phyloP scores from a whole-genome alignment of 2,113 vertebrate genomes.

The Phocoena sinus region DNA sequence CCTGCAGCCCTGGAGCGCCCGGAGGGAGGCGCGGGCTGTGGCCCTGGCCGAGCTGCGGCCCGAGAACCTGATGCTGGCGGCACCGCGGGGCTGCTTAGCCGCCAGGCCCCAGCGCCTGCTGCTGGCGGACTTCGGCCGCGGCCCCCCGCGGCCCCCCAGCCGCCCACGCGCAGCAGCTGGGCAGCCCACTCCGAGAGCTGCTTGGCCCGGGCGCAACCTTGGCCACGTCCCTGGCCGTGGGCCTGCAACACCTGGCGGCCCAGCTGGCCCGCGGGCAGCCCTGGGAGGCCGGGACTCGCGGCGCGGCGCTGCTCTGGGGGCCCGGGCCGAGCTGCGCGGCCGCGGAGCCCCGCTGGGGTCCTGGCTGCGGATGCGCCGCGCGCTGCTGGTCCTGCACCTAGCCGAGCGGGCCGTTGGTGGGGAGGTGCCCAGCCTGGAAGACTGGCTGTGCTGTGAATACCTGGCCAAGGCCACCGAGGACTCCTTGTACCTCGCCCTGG shows the following conservation, averaged over 20 bases:
- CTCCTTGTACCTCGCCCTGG: slow-evolving; percentile 48
- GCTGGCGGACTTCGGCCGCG: slow-evolving; percentile 71
- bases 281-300: slow-evolving; percentile 69
- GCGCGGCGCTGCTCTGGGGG: slow-evolving; percentile 86
- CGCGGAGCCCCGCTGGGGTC: slow-evolving; percentile 24
- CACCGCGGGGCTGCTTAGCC: background rate
- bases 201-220: slow-evolving; percentile 35
- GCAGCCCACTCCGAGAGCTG: slow-evolving; percentile 78
- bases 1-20: slow-evolving; percentile 85
- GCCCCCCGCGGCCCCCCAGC: background rate
- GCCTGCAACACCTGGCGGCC: slow-evolving; percentile 36
- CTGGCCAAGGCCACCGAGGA: slow-evolving; percentile 75
- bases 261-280: slow-evolving; percentile 71
- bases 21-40: slow-evolving; percentile 32
- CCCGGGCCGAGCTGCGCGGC: slow-evolving; percentile 76
- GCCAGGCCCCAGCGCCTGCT: slow-evolving; percentile 77
- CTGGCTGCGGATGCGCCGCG: slow-evolving; percentile 42
- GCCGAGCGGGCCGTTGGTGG: slow-evolving; percentile 71
- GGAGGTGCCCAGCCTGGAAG: slow-evolving; percentile 76
- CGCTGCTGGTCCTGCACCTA: slow-evolving; percentile 82
- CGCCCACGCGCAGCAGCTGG: slow-evolving; percentile 75
- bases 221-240: background rate
- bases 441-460: slow-evolving; percentile 85
- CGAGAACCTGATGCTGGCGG: slow-evolving; percentile 78
- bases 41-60: slow-evolving; percentile 73